Evolutionary conservation across 2,113 vertebrate genomes (phyloP).

Genomic region (Sylvietta virens): DNA sequence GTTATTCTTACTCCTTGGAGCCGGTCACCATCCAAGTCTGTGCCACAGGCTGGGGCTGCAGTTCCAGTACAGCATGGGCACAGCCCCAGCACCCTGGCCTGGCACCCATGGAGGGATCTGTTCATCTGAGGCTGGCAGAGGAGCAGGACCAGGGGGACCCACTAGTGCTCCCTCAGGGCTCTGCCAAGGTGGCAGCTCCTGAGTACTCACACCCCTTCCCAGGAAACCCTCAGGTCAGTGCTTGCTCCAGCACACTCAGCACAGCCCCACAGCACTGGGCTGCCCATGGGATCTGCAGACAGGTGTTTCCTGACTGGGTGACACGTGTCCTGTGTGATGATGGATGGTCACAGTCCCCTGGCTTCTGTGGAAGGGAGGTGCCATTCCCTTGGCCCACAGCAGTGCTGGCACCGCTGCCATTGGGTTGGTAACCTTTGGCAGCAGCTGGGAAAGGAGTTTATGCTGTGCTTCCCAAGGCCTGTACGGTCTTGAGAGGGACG

Average conservation of each 20-base stretch:
- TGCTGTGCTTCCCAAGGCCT: background rate
- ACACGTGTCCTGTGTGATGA: rapidly evolving
- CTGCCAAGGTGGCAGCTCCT: background rate
- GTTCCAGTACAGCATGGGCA: background rate
- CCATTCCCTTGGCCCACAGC: background rate
- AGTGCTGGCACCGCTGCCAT: rapidly evolving
- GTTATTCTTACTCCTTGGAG: background rate
- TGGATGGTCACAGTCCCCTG: rapidly evolving
- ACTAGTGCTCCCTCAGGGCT: background rate
- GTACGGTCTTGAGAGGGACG: slow-evolving; percentile 31
- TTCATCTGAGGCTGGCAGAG: background rate
- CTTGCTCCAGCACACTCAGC: background rate
- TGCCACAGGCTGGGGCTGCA: background rate
- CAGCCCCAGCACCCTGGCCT: rapidly evolving
- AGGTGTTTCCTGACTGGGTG: rapidly evolving
- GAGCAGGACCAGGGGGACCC: background rate
- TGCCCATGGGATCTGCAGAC: background rate
- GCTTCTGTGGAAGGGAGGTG: background rate
- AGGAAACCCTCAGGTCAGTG: background rate
- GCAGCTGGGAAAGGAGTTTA: background rate
- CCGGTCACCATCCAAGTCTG: rapidly evolving
- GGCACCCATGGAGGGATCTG: background rate
- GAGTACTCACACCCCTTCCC: background rate
- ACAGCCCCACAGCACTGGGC: background rate
- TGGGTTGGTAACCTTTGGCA: background rate